Evolutionary conservation across 1,140 invertebrate species (phyloP).

Genomic region (Drosophila tristis): DNA sequence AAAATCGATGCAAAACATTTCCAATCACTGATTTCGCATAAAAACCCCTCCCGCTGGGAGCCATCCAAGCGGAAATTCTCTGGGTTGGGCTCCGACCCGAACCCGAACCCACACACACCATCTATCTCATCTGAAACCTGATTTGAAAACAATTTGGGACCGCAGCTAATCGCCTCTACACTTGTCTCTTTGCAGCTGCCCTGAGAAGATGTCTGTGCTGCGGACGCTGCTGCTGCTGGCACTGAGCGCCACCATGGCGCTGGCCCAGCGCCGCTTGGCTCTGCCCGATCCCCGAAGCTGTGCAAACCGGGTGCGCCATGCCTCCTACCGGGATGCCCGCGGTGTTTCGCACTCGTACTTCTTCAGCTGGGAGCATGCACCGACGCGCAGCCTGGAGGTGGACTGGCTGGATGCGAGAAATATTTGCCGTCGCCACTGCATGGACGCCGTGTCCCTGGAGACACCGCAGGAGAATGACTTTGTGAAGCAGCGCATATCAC

Average conservation of each 20-base stretch:
- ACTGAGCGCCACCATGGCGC: slow-evolving; percentile 87
- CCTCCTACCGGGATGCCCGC: slow-evolving; percentile 92
- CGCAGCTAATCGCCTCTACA: slow-evolving; percentile 9
- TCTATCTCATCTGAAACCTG: slow-evolving; percentile 24
- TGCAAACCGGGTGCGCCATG: slow-evolving; percentile 93
- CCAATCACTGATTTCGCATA: slow-evolving; percentile 78
- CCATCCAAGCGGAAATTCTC: slow-evolving; percentile 68
- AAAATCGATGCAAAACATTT: slow-evolving; percentile 71
- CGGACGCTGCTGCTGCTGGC: slow-evolving; percentile 86
- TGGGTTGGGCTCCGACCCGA: slow-evolving; percentile 34
- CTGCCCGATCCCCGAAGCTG: slow-evolving; percentile 95
- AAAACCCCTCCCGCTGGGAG: slow-evolving; percentile 26
- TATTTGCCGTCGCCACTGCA: slow-evolving; percentile 95
- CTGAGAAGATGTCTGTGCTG: slow-evolving; percentile 67
- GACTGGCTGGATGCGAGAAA: slow-evolving; percentile 96
- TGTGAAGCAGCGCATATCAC: slow-evolving; percentile 92
- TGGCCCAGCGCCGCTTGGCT: slow-evolving; percentile 92
- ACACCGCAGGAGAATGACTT: slow-evolving; percentile 96
- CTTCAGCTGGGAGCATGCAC: slow-evolving; percentile 96
- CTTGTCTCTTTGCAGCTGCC: slow-evolving; percentile 6
- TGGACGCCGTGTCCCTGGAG: slow-evolving; percentile 96
- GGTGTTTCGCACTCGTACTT: slow-evolving; percentile 95
- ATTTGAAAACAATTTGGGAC: slow-evolving; percentile 51
- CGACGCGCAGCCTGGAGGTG: slow-evolving; percentile 93
- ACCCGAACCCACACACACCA: background rate